Conservation (phyloP, 2,888 invertebrate species). For the Morinoia aosen region DNA sequence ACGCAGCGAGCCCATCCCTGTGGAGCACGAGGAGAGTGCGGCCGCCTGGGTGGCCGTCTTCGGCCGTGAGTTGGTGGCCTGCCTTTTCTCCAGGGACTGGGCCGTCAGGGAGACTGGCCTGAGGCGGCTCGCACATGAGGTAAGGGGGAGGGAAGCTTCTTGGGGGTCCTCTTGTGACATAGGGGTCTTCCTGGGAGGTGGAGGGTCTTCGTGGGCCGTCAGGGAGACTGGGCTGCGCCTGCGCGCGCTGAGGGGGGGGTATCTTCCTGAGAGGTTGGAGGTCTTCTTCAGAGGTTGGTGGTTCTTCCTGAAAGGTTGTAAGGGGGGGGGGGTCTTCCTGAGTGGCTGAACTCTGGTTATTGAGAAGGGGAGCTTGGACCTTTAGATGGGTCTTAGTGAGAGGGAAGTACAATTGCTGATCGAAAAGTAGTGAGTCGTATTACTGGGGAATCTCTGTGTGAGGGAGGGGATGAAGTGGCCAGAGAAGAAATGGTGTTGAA, state of each 20-base stretch:
- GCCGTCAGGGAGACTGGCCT: conserved; percentile 67
- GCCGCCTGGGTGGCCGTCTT: conserved; percentile 70
- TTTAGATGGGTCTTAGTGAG: no score
- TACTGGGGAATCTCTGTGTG: no score
- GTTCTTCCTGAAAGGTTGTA: no score
- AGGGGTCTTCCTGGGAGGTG: conserved; percentile 43
- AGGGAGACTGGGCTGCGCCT: conserved; percentile 64
- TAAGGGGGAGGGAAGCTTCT: neutral
- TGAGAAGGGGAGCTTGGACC: no score
- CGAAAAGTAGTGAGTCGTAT: no score
- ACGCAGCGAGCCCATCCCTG: conserved; percentile 66
- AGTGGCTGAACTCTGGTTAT: no score
- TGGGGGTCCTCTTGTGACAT: neutral
- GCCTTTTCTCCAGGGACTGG: conserved; percentile 73
- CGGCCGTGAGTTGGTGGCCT: conserved; percentile 72
- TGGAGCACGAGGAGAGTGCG: conserved; percentile 65
- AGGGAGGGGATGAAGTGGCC: no score
- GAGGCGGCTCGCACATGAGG: conserved; percentile 67
- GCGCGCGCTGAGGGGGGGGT: conserved; percentile 55
- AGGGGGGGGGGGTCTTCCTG: no score
- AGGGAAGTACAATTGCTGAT: no score
- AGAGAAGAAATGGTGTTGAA: no score
- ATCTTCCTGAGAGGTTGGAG: neutral
- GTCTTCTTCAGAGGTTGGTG: no score
- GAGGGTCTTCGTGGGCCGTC: conserved; percentile 68